phyloP scores from a whole-genome alignment of 2,113 vertebrate genomes.

The Mystacornis crossleyi region DNA sequence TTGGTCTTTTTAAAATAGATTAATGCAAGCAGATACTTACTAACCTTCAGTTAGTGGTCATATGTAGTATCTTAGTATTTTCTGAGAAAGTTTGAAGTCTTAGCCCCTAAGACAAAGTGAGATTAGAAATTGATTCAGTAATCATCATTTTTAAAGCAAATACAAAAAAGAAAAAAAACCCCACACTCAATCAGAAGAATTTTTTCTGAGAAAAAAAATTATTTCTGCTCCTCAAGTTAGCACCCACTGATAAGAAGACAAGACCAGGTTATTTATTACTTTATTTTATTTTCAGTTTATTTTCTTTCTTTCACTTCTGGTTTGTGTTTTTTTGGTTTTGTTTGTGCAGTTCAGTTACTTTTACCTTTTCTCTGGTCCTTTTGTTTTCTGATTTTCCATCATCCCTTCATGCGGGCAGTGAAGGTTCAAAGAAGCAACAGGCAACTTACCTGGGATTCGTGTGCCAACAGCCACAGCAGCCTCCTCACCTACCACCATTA shows the following conservation, averaged over 20 bases:
- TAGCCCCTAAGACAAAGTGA: not conserved
- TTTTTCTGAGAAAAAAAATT: constrained; percentile 16
- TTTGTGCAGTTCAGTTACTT: constrained; percentile 79
- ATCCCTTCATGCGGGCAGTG: constrained; percentile 84
- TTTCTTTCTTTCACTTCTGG: constrained; percentile 18
- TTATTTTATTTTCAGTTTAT: constrained; percentile 35
- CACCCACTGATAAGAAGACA: not conserved
- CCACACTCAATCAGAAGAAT: not conserved
- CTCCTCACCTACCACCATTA: constrained; percentile 87
- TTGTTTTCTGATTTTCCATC: constrained; percentile 76
- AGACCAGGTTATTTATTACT: not conserved
- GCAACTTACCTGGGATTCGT: constrained; percentile 84
- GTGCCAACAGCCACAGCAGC: constrained; percentile 83
- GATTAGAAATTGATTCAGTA: constrained; percentile 62
- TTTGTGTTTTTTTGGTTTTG: not conserved
- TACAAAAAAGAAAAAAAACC: not conserved
- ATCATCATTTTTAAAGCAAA: not conserved
- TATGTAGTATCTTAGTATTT: constrained; percentile 16
- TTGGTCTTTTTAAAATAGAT: constrained; percentile 16
- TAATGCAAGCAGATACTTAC: constrained; percentile 36
- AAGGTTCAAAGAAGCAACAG: constrained; percentile 94
- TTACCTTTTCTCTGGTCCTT: constrained; percentile 72
- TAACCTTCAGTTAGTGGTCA: constrained; percentile 53
- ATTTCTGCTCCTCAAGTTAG: constrained; percentile 13
- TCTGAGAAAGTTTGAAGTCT: constrained; percentile 44